phyloP scores from a whole-genome alignment of 2,113 vertebrate species.

The Clarias batrachus region DNA sequence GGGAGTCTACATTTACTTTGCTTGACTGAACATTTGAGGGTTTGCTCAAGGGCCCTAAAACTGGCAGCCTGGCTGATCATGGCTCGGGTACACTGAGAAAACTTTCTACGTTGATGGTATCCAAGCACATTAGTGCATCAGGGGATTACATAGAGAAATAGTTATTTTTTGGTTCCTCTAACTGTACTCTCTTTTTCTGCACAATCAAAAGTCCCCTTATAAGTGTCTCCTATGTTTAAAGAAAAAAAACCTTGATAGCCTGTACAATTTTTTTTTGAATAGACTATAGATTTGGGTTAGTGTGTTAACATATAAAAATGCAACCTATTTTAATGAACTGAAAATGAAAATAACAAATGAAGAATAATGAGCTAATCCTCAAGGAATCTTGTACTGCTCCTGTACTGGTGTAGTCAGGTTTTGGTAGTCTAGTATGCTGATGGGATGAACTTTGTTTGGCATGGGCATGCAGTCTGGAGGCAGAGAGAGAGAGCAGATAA shows the following conservation, averaged over 20 bases:
- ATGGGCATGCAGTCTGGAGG: slow-evolving; percentile 46
- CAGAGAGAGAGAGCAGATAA: slow-evolving; percentile 23
- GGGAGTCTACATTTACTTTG: background rate
- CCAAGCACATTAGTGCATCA: no score
- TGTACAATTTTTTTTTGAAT: background rate
- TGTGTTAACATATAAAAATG: background rate
- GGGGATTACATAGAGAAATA: no score
- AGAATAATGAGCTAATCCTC: background rate
- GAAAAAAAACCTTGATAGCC: background rate
- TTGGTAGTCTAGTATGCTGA: slow-evolving; percentile 31
- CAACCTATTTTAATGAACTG: background rate
- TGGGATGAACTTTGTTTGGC: slow-evolving; percentile 35
- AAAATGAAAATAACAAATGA: background rate
- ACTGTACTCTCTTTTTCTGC: no score
- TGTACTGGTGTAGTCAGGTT: slow-evolving; percentile 10
- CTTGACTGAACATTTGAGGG: background rate
- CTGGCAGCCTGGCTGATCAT: no score
- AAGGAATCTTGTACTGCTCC: slow-evolving; percentile 17
- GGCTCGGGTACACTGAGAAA: no score
- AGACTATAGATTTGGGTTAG: background rate
- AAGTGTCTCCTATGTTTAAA: background rate
- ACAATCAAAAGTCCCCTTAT: no score
- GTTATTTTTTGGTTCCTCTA: no score
- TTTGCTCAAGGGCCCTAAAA: background rate
- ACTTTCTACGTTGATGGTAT: no score